Evolutionary conservation across 2,797 vertebrate species (phyloP).

Genomic region (Urocyon cinereoargenteus): DNA sequence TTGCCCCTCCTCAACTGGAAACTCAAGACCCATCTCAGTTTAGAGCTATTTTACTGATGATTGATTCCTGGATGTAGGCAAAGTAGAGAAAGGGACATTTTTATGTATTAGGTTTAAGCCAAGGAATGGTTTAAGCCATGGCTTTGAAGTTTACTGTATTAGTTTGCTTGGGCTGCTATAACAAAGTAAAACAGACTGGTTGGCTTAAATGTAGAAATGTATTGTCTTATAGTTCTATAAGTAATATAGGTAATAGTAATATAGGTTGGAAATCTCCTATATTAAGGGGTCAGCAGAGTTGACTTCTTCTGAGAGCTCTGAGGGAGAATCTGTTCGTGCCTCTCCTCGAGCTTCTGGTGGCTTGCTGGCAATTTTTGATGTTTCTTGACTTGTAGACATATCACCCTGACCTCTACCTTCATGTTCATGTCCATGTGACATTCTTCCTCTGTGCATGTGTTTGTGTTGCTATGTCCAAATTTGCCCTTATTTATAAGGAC

Average conservation of each 20-base stretch:
- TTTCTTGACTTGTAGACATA: not conserved
- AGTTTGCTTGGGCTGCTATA: not conserved
- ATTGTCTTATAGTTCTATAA: not conserved
- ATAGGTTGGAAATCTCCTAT: not conserved
- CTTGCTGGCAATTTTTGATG: not conserved
- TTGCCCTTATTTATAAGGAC: not conserved
- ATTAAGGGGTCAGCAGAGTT: not conserved
- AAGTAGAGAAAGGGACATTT: not conserved
- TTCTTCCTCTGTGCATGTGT: not conserved
- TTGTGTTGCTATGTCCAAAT: not conserved
- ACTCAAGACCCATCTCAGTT: not conserved
- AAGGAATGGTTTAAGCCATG: not conserved
- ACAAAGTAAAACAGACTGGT: not conserved
- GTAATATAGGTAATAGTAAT: too few species aligned
- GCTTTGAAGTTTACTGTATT: not conserved
- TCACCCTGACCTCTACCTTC: not conserved
- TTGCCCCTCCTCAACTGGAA: not conserved
- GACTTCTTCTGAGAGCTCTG: not conserved
- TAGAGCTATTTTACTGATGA: not conserved
- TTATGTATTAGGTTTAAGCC: conserved; percentile 1
- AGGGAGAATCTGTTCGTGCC: not conserved
- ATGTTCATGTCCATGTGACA: not conserved
- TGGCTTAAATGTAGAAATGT: not conserved
- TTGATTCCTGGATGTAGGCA: not conserved
- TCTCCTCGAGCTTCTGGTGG: not conserved